A percentile compares a stretch with the other conserved stretches of the same genome.
phyloP scores from a whole-genome alignment of 2,888 invertebrate species.

The Cetonia aurata region DNA sequence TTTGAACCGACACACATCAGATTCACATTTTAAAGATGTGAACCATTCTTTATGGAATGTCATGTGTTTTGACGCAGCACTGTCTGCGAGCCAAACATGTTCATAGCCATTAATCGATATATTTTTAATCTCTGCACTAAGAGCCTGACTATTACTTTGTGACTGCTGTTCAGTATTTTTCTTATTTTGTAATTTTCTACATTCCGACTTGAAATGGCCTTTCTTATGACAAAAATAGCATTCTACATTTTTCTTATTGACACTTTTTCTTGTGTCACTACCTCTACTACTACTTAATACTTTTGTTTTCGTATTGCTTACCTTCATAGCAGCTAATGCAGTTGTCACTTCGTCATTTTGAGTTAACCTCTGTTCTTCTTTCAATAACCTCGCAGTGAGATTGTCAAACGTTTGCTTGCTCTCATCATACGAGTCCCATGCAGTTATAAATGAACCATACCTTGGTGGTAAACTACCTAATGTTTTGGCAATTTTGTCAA shows the following conservation, averaged over 20 bases:
- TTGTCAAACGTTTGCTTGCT: conserved; percentile 45
- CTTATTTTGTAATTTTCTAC: conserved; percentile 1
- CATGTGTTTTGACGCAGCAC: conserved; percentile 3
- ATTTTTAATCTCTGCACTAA: conserved; percentile 17
- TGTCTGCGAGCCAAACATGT: conserved; percentile 11
- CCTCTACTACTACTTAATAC: background rate
- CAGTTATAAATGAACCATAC: conserved; percentile 43
- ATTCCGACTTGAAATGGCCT: background rate
- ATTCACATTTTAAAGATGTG: background rate
- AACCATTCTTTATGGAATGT: conserved; percentile 1
- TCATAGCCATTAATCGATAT: background rate
- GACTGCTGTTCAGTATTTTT: background rate
- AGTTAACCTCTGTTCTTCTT: conserved; percentile 42
- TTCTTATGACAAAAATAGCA: no score
- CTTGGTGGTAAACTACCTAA: background rate
- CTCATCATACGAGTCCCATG: conserved; percentile 46
- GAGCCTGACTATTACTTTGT: background rate
- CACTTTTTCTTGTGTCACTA: background rate
- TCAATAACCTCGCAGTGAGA: conserved; percentile 42
- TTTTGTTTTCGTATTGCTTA: background rate
- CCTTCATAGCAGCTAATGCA: no score
- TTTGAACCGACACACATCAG: conserved; percentile 24
- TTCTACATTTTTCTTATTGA: conserved; percentile 1
- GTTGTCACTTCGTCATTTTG: conserved; percentile 2
- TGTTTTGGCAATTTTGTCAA: conserved; percentile 26